Percentiles rank a stretch among this genome's conserved stretches.
These are phyloP conservation scores for Alfaro cultratus DNA, from an alignment of 2,797 vertebrate genomes.

Conservation along the genomic window DNA sequence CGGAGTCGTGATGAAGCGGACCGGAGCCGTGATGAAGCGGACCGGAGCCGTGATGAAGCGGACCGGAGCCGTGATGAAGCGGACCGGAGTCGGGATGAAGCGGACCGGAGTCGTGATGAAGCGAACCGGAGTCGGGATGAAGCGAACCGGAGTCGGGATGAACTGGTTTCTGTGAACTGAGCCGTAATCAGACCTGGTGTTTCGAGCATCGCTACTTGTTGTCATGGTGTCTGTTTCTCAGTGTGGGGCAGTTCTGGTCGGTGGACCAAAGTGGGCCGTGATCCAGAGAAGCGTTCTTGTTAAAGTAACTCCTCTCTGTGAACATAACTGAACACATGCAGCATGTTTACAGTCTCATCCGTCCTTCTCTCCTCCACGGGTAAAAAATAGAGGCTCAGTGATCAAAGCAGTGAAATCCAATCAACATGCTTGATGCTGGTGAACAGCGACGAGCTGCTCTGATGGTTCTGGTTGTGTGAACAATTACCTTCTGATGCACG, in stretches of 20 bases:
- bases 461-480: slow-evolving; percentile 40
- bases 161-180: too few relatives aligned
- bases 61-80: too few relatives aligned
- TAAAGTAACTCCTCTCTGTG: slow-evolving; percentile 12
- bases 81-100: too few relatives aligned
- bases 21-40: too few relatives aligned
- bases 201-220: neutral
- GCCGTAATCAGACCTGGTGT: neutral
- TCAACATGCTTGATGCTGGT: slow-evolving; percentile 69
- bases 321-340: slow-evolving; percentile 50
- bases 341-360: slow-evolving; percentile 70
- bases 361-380: slow-evolving; percentile 57
- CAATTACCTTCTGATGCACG: slow-evolving; percentile 53
- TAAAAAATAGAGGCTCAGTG: slow-evolving; percentile 65
- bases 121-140: too few relatives aligned
- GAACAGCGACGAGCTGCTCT: slow-evolving; percentile 55
- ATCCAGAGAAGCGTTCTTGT: neutral
- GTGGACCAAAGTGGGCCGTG: neutral
- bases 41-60: too few relatives aligned
- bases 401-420: slow-evolving; percentile 78
- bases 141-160: too few relatives aligned
- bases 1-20: too few relatives aligned
- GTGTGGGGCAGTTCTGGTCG: neutral
- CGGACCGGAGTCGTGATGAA: too few relatives aligned
- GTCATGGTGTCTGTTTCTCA: neutral